Percentiles rank a stretch among this genome's conserved stretches.
phyloP scores from a whole-genome alignment of 2,113 vertebrate genomes.

The Plectropomus leopardus region DNA sequence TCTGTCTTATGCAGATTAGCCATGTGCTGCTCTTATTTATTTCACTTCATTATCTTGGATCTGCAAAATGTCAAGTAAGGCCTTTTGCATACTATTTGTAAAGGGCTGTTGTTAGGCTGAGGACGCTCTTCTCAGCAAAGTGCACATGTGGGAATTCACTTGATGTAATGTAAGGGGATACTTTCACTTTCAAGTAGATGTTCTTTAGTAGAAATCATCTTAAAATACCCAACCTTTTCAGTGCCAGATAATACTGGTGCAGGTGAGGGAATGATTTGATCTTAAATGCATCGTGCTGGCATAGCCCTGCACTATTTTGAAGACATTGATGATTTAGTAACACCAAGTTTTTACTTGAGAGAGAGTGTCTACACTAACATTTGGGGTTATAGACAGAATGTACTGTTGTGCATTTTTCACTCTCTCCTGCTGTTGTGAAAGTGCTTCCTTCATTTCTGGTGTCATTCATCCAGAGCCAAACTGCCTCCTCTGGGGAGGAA shows the following conservation, averaged over 20 bases:
- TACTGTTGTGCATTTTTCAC: constrained; percentile 40
- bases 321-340: background rate
- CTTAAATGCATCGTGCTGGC: background rate
- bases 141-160: constrained; percentile 26
- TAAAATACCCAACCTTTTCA: background rate
- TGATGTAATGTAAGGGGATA: background rate
- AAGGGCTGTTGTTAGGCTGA: constrained; percentile 20
- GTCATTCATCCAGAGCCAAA: constrained; percentile 99
- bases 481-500: constrained; percentile 84
- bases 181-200: background rate
- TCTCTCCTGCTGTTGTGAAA: constrained; percentile 52
- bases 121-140: constrained; percentile 7
- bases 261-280: background rate
- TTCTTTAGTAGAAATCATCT: constrained; percentile 4
- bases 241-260: background rate
- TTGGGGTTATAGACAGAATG: background rate
- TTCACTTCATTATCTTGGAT: constrained; percentile 87
- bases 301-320: background rate
- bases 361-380: background rate
- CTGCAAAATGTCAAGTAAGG: constrained; percentile 76
- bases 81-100: constrained; percentile 48
- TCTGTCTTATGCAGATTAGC: constrained; percentile 99
- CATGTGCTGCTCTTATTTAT: constrained; percentile 96
- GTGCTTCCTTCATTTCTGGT: constrained; percentile 87
- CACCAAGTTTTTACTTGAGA: background rate